Base-by-base conservation (phyloP, 2,113 vertebrate genomes). In the Dendrocopos noguchii region DNA sequence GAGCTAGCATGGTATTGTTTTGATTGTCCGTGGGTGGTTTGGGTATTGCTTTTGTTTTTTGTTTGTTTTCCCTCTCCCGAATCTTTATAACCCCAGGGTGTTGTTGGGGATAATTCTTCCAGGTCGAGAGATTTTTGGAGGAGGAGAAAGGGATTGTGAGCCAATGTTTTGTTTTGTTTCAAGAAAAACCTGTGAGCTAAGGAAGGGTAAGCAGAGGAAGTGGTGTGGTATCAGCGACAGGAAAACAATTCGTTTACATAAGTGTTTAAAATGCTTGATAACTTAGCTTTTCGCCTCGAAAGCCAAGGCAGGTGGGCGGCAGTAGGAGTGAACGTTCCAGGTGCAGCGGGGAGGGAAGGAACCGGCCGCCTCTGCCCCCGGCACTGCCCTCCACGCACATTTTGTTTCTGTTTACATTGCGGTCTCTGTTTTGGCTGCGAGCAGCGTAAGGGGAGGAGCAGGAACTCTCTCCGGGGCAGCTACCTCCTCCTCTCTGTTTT, bases 391-490 rank as follows among this genome's bases (percentile, higher is more conserved):
- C 13, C 67, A n/a, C 64, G 60, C 90, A 14, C 91, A 7, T 66
- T 90, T 57, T 19, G 21, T 15, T 16, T 80, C 55, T 95, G 94
- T 96, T 95, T 94, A 90, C 72, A 33, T 77, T 74, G 84, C 50
- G 82, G 27, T 33, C 63, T 79, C 59, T 88, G 81, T 88, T 92
- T 85, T 85, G 95, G 88, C 80, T 83, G 64, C 6, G 64, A 90
- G 66, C 71, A 27, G 47, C 33, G 53, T 83, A 47, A 90, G 80
- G 88, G 95, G 93, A 94, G 95, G 95, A 85, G 90, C 93, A 83
- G 90, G 80, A 92, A 31, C 79, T 88, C 29, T 71, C 88, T 75
- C 29, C 55, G 10, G 80, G 84, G 86, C 75, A 70, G 85, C 39
- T 55, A 11, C 74, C 90, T 88, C 85, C 89, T 78, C 76, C 12